phyloP scores from a whole-genome alignment of 2,113 vertebrate genomes.

The Cricetomys ansorgei region DNA sequence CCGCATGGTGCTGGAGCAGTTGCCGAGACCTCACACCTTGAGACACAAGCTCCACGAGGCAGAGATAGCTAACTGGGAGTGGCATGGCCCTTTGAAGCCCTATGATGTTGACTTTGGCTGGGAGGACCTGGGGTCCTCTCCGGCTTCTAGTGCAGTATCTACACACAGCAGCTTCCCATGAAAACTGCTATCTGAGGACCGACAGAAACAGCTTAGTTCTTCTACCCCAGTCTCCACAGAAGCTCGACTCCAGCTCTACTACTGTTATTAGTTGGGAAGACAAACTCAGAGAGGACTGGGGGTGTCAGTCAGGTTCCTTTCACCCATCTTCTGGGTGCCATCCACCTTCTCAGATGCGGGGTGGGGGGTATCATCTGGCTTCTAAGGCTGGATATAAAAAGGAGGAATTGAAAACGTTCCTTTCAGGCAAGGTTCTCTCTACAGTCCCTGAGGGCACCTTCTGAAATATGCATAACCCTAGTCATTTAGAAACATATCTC shows the following conservation, averaged over 20 bases:
- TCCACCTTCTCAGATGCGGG: neutral
- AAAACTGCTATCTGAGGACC: neutral
- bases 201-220: neutral
- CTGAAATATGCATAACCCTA: constrained; percentile 69
- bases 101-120: neutral
- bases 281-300: neutral
- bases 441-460: constrained; percentile 6
- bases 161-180: neutral
- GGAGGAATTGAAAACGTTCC: neutral
- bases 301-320: neutral
- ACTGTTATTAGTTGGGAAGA: neutral
- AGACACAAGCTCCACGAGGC: neutral
- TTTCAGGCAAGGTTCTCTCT: neutral
- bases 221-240: neutral
- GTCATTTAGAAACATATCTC: constrained; percentile 71
- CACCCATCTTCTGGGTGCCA: accelerated
- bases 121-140: neutral
- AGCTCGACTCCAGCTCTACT: neutral
- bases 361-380: neutral
- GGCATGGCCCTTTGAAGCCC: neutral
- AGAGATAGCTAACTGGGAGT: too few species aligned
- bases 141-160: neutral
- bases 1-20: neutral
- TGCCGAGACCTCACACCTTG: neutral
- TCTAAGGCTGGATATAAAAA: neutral